phyloP scores from a whole-genome alignment of 2,113 vertebrate species.

The Actenoides hombroni region DNA sequence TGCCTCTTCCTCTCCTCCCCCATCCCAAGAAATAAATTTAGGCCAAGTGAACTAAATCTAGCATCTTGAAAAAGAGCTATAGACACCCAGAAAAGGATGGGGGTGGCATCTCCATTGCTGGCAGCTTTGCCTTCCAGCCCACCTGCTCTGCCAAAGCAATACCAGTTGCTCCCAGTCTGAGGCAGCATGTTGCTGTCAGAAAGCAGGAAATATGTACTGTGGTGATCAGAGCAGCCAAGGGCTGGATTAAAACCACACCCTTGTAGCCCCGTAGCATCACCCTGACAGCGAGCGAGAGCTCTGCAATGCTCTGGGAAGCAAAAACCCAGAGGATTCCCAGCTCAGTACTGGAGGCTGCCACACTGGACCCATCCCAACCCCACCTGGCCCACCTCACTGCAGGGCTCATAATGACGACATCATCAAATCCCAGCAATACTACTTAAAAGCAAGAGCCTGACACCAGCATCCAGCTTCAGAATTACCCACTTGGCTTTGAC shows the following conservation, averaged over 20 bases:
- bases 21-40: background rate
- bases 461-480: background rate
- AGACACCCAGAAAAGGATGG: background rate
- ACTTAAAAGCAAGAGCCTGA: background rate
- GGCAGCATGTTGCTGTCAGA: background rate
- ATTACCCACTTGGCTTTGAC: background rate
- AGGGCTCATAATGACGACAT: background rate
- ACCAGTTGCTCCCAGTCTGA: background rate
- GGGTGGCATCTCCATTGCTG: background rate
- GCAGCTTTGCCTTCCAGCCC: background rate
- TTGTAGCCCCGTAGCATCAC: background rate
- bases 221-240: background rate
- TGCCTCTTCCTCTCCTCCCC: background rate
- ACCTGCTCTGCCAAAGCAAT: accelerated
- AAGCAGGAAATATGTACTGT: background rate
- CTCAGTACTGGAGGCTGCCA: background rate
- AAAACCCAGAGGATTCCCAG: background rate
- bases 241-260: background rate
- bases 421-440: background rate
- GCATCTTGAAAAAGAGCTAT: background rate
- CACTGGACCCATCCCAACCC: accelerated
- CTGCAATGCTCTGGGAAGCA: background rate
- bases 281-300: background rate
- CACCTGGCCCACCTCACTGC: background rate
- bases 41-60: background rate